These are phyloP conservation scores for Scotopteryx bipunctaria DNA, from an alignment of 2,888 invertebrate genomes.

Conservation along the genomic window DNA sequence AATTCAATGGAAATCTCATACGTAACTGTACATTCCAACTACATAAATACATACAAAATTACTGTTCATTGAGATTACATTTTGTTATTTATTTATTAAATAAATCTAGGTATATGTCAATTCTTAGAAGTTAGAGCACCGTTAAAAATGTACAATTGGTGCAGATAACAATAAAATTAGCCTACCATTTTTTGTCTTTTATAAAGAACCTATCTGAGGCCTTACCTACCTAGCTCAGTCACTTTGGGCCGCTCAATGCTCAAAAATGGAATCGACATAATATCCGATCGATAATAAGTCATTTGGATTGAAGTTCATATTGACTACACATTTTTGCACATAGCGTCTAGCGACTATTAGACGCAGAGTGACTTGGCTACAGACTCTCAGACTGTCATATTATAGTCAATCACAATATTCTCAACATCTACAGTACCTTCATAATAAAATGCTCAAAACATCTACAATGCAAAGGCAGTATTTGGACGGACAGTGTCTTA, in stretches of 20 bases:
- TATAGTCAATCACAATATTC: no score
- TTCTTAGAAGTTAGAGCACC: slow-evolving; percentile 29
- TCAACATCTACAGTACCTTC: neutral
- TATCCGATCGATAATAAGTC: no score
- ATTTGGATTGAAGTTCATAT: no score
- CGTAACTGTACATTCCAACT: slow-evolving; percentile 78
- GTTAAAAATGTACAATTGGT: slow-evolving; percentile 26
- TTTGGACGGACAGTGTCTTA: slow-evolving; percentile 46
- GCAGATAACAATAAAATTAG: slow-evolving; percentile 21
- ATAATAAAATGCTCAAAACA: slow-evolving; percentile 5
- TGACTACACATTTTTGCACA: no score
- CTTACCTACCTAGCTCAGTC: no score
- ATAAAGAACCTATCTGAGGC: neutral
- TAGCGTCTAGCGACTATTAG: no score
- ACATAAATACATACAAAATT: slow-evolving; percentile 36
- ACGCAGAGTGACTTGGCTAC: no score
- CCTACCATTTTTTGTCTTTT: slow-evolving; percentile 16
- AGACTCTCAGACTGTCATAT: no score
- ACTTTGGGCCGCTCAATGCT: no score
- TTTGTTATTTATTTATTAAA: slow-evolving; percentile 18
- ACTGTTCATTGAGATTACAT: slow-evolving; percentile 36
- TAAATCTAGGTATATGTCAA: slow-evolving; percentile 20
- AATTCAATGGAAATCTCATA: slow-evolving; percentile 74
- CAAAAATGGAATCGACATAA: no score
- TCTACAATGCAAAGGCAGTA: slow-evolving; percentile 42